phyloP scores from a whole-genome alignment of 2,888 invertebrate species.

The Drosophila setosimentum region DNA sequence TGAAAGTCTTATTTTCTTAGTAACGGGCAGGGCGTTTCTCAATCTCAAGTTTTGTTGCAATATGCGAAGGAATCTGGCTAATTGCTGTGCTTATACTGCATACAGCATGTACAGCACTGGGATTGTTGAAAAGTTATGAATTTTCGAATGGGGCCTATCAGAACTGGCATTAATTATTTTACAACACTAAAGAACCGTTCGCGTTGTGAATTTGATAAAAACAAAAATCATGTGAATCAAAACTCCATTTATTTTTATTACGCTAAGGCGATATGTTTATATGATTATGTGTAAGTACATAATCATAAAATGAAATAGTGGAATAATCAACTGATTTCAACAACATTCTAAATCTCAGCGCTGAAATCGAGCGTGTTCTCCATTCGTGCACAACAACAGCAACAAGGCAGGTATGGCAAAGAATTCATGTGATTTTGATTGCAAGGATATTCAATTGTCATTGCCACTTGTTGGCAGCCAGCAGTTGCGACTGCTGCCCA shows the following conservation, averaged over 20 bases:
- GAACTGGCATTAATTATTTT: not conserved
- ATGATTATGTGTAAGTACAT: constrained; percentile 5
- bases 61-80: not conserved
- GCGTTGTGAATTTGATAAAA: not conserved
- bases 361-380: not conserved
- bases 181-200: not conserved
- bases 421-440: constrained; percentile 80
- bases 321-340: constrained; percentile 49
- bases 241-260: constrained; percentile 10
- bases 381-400: constrained; percentile 2
- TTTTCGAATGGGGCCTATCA: accelerated
- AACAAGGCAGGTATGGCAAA: constrained; percentile 32
- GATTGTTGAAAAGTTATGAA: too few species aligned
- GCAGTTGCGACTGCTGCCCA: constrained; percentile 11
- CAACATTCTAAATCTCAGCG: constrained; percentile 12
- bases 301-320: constrained; percentile 21
- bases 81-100: not conserved
- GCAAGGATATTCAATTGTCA: constrained; percentile 78
- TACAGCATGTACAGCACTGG: not conserved
- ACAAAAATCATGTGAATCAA: constrained; percentile 3
- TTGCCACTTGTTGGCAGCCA: constrained; percentile 77
- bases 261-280: not conserved
- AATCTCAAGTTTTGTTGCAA: too few species aligned
- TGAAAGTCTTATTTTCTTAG: not conserved
- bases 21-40: too few species aligned